Evolutionary conservation across 2,113 vertebrate species (phyloP).

Genomic region (Equus quagga): DNA sequence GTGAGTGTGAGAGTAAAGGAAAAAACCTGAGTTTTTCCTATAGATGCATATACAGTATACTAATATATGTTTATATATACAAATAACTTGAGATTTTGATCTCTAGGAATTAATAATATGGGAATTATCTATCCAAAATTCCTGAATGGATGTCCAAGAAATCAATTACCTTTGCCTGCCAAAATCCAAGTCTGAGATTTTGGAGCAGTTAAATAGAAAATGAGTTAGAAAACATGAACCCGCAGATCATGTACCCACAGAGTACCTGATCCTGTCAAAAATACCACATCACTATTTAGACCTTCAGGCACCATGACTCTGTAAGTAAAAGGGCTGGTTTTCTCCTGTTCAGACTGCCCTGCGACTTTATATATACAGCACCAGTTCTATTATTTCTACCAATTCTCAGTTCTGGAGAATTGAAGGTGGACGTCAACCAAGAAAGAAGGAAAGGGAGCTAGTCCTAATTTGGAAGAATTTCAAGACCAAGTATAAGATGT

Average conservation of each 20-base stretch:
- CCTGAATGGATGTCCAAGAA: slow-evolving; percentile 82
- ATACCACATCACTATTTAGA: slow-evolving; percentile 39
- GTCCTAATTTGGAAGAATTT: background rate
- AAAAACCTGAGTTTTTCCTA: background rate
- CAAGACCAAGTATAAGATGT: background rate
- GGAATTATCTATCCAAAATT: slow-evolving; percentile 77
- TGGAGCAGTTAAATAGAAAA: slow-evolving; percentile 77
- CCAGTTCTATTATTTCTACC: background rate
- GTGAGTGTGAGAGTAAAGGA: background rate
- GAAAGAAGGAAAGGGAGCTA: background rate
- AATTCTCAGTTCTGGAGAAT: background rate
- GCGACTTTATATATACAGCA: background rate
- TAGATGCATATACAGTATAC: background rate
- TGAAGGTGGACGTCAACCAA: background rate
- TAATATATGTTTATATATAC: background rate
- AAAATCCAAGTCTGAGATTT: slow-evolving; percentile 75
- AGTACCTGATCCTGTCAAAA: slow-evolving; percentile 53
- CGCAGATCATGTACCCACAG: slow-evolving; percentile 1
- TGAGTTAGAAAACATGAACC: slow-evolving; percentile 72
- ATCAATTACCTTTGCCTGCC: slow-evolving; percentile 78
- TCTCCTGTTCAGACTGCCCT: background rate
- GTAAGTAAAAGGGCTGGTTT: background rate
- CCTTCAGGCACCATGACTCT: background rate
- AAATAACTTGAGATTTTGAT: slow-evolving; percentile 11
- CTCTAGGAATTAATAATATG: background rate